phyloP scores from a whole-genome alignment of 2,113 vertebrate species.

The Heteronetta atricapilla region DNA sequence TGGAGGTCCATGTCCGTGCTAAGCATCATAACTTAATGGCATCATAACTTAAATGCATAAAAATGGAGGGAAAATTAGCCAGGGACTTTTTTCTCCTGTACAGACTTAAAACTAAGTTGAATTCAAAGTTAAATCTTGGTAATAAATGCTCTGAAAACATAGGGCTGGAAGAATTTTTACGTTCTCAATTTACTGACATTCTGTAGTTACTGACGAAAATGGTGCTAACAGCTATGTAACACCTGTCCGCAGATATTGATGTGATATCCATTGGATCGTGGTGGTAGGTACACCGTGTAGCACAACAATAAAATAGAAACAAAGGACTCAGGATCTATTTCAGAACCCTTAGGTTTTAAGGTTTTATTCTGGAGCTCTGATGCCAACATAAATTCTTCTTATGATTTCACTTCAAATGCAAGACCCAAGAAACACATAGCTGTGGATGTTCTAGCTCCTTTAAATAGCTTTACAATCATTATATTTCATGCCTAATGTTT shows the following conservation, averaged over 20 bases:
- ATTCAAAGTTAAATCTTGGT: neutral
- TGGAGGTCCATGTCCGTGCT: neutral
- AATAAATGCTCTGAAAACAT: neutral
- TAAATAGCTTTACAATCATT: conserved; percentile 32
- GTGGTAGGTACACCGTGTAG: neutral
- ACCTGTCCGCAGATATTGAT: neutral
- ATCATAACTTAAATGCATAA: neutral
- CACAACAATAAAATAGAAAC: neutral
- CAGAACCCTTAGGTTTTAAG: neutral
- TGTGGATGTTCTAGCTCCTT: neutral
- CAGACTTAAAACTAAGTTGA: neutral
- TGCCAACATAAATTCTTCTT: conserved; percentile 22
- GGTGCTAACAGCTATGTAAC: neutral
- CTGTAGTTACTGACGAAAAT: neutral
- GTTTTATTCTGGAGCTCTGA: neutral
- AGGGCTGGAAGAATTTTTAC: neutral
- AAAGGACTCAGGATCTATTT: neutral
- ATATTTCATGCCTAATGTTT: neutral
- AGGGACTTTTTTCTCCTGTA: neutral
- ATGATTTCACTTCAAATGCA: neutral
- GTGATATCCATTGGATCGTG: neutral
- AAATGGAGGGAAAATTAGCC: neutral
- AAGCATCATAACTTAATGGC: neutral
- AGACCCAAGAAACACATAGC: conserved; percentile 34
- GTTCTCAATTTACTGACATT: neutral